Evolutionary conservation across 1,140 invertebrate species (phyloP), one percentile per base, ranked within the genome.

Genomic region (Drosophila orena): DNA sequence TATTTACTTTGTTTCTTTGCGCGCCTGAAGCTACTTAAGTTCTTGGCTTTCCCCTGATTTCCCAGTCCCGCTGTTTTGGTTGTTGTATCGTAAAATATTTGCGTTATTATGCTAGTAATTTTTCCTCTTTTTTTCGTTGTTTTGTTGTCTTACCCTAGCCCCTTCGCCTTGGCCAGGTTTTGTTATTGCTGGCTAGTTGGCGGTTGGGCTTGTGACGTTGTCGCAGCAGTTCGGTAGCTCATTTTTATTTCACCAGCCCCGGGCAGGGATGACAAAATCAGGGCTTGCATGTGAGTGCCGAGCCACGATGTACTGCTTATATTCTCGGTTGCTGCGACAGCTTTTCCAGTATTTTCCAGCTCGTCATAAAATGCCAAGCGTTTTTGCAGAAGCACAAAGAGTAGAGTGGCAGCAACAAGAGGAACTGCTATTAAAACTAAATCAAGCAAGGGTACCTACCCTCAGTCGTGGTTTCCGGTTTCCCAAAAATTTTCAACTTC

Each of bases 101-200:
- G 84, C 77, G 84, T 88, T 88, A 88, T 88, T 88, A 89, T 88
- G 79, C 84, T 88, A 89, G 83, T 88, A 89, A 88, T 88, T 88
- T 89, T 74, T 69, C 75, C 64, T 69, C 56, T 66, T 72, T 50
- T 70, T n/a, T n/a, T n/a, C n/a, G n/a, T n/a, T n/a, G n/a, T n/a
- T n/a, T 58, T 34, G n/a, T 27, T 2, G 20, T 27, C 40, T n/a
- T 17, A 8, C 59, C 59, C 27, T 37, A 20, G 30, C 27, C 43
- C 43, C 17, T 49, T 44, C 11, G 14, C 14, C 35, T 15, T 4
- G 20, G 20, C 22, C 22, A 17, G 43, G 43, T 34, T 17, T 30
- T 42, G 50, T n/a, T 42, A 5, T 37, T 49, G 22, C 12, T 56
- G 43, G 59, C 54, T 75, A 53, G 72, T 65, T 75, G 59, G 55